Evolutionary conservation across 2,797 vertebrate species (phyloP), one percentile per base, ranked within the genome.

Genomic region (Emydoidea blandingii): DNA sequence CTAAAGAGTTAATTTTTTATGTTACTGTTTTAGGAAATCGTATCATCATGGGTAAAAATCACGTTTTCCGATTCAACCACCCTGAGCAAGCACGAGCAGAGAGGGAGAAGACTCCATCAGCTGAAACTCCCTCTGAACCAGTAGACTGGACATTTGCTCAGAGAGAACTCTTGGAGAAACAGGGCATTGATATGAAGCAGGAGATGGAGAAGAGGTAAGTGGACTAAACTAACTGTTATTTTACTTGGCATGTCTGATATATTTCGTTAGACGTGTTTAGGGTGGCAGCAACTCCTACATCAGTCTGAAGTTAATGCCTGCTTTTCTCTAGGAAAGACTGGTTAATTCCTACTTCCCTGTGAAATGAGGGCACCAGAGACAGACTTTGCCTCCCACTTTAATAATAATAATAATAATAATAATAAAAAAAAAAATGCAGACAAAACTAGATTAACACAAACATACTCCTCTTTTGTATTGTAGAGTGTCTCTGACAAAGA

Each of bases 1-100:
- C 72, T 52, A 68, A 74, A 50, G 37, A 62, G 29, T 72, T 57
- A 57, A 89, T 89, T 86, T 97, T 49, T 97, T 92, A 90, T 23
- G 82, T 97, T 23, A 52, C 84, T 0, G 79, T 80, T 94, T 92
- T 96, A 99, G 99, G 99, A 96, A 99, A 99, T 97, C 99, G 99
- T 49, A 99, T 99, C 94, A 99, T 99, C 97, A 99, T 99, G 99
- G 99, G 99, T 86, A 99, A 99, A 98, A 99, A 99, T 97, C 99
- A 99, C 0, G 99, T 99, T 95, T 99, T 99, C 98, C 99, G 99
- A 83, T 99, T 99, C 97, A 99, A 99, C 98, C 99, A 99, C 91
- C 99, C 99, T 27, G 99, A 99, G 96, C 99, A 99, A 97, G 99
- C 99, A 9, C 98, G 99, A 50, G 99, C 99, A 9, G 99, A 99